Percentiles rank a stretch among this genome's conserved stretches.
phyloP scores from a whole-genome alignment of 2,797 vertebrate genomes.

The Tiaroga cobitis region DNA sequence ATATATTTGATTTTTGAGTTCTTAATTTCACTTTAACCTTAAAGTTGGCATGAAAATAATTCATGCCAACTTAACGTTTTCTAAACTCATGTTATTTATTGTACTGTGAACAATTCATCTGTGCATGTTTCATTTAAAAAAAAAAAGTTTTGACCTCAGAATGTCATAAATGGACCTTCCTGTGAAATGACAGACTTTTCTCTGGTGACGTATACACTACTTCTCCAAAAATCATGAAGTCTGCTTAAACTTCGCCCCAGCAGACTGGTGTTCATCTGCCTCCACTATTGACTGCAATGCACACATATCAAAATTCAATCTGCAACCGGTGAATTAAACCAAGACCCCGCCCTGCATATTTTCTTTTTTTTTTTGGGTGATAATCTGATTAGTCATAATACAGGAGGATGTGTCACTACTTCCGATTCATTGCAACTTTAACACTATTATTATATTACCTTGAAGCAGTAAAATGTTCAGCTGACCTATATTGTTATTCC shows the following conservation, averaged over 20 bases:
- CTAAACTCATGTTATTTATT: background rate
- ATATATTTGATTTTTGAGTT: background rate
- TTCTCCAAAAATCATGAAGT: background rate
- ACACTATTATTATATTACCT: background rate
- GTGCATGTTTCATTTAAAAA: background rate
- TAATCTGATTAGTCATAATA: background rate
- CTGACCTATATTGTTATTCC: background rate
- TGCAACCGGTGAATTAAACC: background rate
- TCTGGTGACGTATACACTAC: background rate
- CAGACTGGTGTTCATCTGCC: background rate
- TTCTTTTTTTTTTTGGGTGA: no score
- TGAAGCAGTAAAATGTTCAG: background rate
- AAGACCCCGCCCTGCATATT: background rate
- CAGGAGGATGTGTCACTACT: background rate
- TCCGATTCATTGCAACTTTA: background rate
- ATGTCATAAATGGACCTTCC: background rate
- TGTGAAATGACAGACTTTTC: background rate
- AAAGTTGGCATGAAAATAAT: background rate
- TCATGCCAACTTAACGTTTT: background rate
- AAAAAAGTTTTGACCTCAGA: background rate
- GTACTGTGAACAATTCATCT: background rate
- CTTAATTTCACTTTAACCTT: background rate
- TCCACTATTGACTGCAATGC: background rate
- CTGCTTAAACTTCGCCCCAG: background rate
- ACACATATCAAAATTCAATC: slow-evolving; percentile 7